These are phyloP conservation scores for Neodiprion virginianus DNA, from an alignment of 1,140 invertebrate species.

Conservation along the genomic window DNA sequence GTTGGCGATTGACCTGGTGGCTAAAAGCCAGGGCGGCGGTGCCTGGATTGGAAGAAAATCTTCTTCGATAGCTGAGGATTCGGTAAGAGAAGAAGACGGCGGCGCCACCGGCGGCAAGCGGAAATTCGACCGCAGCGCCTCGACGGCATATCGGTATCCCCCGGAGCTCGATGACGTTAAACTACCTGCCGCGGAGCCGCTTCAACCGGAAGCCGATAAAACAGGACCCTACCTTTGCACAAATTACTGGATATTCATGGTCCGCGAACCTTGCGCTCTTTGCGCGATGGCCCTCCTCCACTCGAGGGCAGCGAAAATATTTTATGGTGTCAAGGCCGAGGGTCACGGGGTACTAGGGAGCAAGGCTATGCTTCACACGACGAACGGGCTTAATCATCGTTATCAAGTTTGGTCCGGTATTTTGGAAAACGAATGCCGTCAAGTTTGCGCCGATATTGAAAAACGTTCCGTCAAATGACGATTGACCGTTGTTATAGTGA, in stretches of 20 bases:
- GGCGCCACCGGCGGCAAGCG: neutral
- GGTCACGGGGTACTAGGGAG: slow-evolving; percentile 75
- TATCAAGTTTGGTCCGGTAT: slow-evolving; percentile 78
- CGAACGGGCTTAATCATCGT: slow-evolving; percentile 87
- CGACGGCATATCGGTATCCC: slow-evolving; percentile 45
- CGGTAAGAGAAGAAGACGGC: no score
- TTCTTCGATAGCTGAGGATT: no score
- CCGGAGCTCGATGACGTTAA: slow-evolving; percentile 31
- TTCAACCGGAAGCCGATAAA: slow-evolving; percentile 29
- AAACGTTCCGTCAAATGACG: no score
- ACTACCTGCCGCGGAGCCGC: slow-evolving; percentile 28
- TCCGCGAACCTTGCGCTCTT: slow-evolving; percentile 89
- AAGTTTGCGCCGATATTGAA: neutral
- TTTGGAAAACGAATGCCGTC: slow-evolving; percentile 46
- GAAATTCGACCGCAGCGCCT: neutral
- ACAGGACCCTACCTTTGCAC: slow-evolving; percentile 85
- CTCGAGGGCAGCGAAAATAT: slow-evolving; percentile 81
- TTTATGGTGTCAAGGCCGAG: slow-evolving; percentile 71
- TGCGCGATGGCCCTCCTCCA: slow-evolving; percentile 95
- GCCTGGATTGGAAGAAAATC: slow-evolving; percentile 63
- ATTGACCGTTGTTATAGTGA: no score
- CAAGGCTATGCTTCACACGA: slow-evolving; percentile 76
- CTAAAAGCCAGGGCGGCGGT: slow-evolving; percentile 81
- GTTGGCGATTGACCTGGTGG: slow-evolving; percentile 85
- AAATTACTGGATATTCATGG: slow-evolving; percentile 84